Evolutionary conservation across 2,888 invertebrate species (phyloP).

Genomic region (Arrhopalites spinosus): DNA sequence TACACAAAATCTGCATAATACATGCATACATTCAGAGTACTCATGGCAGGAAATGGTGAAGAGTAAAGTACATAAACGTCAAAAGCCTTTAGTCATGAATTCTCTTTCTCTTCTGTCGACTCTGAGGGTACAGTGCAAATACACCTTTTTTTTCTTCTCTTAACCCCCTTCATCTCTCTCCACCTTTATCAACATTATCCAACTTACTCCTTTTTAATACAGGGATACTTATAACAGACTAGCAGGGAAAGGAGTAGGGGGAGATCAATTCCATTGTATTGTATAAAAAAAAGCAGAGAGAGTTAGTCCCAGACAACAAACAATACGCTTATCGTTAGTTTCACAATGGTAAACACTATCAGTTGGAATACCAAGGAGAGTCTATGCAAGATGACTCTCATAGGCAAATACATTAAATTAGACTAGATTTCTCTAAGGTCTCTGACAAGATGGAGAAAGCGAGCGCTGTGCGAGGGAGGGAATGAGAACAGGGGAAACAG

Average conservation of each 20-base stretch:
- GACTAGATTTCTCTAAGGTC: constrained; percentile 3
- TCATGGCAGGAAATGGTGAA: background rate
- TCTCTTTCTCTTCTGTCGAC: background rate
- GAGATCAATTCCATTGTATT: too few species aligned
- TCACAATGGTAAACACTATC: constrained; percentile 28
- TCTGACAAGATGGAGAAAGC: background rate
- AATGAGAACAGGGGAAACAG: background rate
- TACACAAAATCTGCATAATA: too few species aligned
- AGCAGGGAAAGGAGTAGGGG: too few species aligned
- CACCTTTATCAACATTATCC: too few species aligned
- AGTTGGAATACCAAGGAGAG: constrained; percentile 9
- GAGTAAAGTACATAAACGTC: constrained; percentile 12
- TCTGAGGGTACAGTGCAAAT: background rate
- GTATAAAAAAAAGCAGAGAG: background rate
- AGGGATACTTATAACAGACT: too few species aligned
- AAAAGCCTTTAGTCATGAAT: constrained; percentile 6
- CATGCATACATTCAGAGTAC: too few species aligned
- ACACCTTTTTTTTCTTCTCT: background rate
- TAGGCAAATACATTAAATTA: constrained; percentile 5
- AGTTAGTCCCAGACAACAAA: constrained; percentile 22
- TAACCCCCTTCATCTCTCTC: background rate
- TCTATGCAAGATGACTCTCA: constrained; percentile 13
- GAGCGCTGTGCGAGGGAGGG: too few species aligned
- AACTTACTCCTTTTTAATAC: too few species aligned
- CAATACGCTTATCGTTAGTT: constrained; percentile 34